phyloP scores from a whole-genome alignment of 2,113 vertebrate genomes.

The Quiscalus mexicanus region DNA sequence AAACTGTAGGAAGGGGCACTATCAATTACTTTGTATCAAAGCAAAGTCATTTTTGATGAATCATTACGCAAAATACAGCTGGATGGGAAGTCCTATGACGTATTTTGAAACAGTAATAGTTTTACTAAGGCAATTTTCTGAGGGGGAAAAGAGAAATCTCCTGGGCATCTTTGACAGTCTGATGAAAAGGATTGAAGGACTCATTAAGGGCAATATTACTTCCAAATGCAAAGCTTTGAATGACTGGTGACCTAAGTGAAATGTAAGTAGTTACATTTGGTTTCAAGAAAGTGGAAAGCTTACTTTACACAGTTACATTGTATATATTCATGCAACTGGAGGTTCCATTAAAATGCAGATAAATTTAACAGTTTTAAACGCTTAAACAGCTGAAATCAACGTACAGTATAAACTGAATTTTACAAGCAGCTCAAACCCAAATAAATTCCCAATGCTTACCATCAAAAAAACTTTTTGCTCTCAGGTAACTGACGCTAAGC shows the following conservation, averaged over 20 bases:
- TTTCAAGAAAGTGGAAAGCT: conserved; percentile 35
- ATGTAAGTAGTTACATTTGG: neutral
- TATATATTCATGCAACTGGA: neutral
- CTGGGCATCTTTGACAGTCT: neutral
- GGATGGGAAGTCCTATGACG: neutral
- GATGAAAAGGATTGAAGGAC: neutral
- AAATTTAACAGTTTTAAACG: conserved; percentile 18
- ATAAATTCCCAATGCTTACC: conserved; percentile 74
- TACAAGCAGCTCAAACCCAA: neutral
- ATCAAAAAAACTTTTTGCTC: conserved; percentile 87
- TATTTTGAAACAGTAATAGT: neutral
- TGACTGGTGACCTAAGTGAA: neutral
- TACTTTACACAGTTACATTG: neutral
- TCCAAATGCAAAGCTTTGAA: conserved; percentile 7
- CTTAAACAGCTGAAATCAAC: neutral
- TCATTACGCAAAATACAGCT: neutral
- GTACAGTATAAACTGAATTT: neutral
- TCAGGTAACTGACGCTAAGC: conserved; percentile 87
- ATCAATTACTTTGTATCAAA: neutral
- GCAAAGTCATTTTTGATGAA: neutral
- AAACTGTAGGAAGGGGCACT: neutral
- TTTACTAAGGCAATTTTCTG: neutral
- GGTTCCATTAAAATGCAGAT: neutral
- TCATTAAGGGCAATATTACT: neutral
- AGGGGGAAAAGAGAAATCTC: neutral